Evolutionary conservation across 2,797 vertebrate species (phyloP), one percentile per base, ranked within the genome.

Genomic region (Sebastes melanostomus): DNA sequence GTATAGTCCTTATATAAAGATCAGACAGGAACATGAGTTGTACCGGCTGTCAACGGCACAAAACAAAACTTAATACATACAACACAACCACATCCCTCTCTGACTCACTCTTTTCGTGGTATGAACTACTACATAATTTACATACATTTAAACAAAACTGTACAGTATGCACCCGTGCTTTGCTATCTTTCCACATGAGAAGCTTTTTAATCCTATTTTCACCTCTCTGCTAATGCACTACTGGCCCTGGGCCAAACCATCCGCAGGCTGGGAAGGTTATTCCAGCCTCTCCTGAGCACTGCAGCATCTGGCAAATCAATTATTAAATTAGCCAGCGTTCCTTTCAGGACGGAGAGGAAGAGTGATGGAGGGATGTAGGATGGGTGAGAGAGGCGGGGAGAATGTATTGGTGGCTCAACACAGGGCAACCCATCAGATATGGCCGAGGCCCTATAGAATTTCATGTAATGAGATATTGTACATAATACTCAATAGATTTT

Each of bases 281-380:
- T 93, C 88, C 92, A 94, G 91, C 93, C 93, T 92, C 92, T 93
- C 91, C 85, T 86, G 92, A 95, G 94, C 91, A 92, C 93, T 94
- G 93, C 92, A 94, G 94, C 94, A 95, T 95, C 95, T 95, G 94
- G 94, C 94, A 85, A 94, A 95, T 95, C 94, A 95, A 95, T 95
- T 95, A 95, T 94, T 95, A 95, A 95, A 95, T 95, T 94, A 95
- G 89, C 91, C 85, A 6, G 87, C 88, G 89, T 91, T 94, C 90
- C 91, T 94, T 94, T 94, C 90, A 93, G 92, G 90, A 90, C 55
- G 38, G 81, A 85, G 85, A 90, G 58, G 80, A 87, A 89, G 90
- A 93, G 89, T 76, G 91, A 91, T 92, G 89, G 85, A 91, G 87
- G 85, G 89, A 90, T 86, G 87, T 9, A 81, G 88, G 72, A 84